Base-by-base conservation (phyloP, 2,888 invertebrate species). In the Cephonodes hylas region DNA sequence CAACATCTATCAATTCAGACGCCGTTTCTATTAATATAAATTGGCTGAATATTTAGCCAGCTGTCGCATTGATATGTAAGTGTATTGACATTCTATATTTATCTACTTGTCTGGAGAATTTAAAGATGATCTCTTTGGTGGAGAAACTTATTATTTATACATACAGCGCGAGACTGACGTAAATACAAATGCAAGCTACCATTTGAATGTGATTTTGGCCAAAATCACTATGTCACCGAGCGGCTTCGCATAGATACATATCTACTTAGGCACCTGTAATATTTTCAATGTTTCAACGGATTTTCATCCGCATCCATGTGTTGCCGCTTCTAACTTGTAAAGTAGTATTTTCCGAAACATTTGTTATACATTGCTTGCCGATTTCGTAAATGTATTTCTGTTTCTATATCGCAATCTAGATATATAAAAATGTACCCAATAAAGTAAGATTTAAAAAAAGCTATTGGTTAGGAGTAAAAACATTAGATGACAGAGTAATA, bases 221-320 rank as follows among this genome's bases (percentile, higher is more conserved):
- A 44, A 15, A 59, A 44, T 44, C 42, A 27, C 44, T 42, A 59
- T 23, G 27, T 44, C 44, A 44, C 1, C 25, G 20, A 13, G 15
- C 44, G 10, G 27, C 6, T 25, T 44, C 4, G 10, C 18, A 25
- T 8, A 44, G 18, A 25, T 42, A 15, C 20, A 59, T 59, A 27
- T 44, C 15, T 25, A 59, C 44, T 1, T 42, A 25, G 58, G 58
- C 44, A 59, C 58, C 58, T 59, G 58, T 44, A 44, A 44, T 59
- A 44, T 59, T 59, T 44, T 18, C 27, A 53, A 53, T 25, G 1
- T 6, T 53, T 3, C 5, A 3, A 31, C 8, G 27, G 10, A 10
- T 27, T 53, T 27, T 53, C 13, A 4, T 8, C 8, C 18, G 27
- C 8, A 31, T 53, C 10, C 10, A 31, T 27, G 6, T 27, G 18